phyloP scores from a whole-genome alignment of 2,797 vertebrate genomes.

The Bothrops alternatus region DNA sequence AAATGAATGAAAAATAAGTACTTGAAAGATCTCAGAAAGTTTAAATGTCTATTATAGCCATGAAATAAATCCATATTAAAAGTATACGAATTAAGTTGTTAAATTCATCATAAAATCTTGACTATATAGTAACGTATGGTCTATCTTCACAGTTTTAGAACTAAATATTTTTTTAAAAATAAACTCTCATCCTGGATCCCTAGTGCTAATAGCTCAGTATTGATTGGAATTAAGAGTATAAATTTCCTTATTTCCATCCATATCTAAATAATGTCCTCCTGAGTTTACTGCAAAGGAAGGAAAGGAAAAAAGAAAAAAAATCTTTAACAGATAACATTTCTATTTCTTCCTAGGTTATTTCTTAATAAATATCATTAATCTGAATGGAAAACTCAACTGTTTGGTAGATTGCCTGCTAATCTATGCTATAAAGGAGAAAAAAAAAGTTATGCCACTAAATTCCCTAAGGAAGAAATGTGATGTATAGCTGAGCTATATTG shows the following conservation, averaged over 20 bases:
- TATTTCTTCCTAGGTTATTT: neutral
- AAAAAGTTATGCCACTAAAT: neutral
- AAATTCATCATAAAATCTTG: neutral
- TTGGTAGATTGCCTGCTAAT: neutral
- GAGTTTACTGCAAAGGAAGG: neutral
- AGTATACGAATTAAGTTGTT: neutral
- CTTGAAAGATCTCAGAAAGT: neutral
- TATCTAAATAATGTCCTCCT: neutral
- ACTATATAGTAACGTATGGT: neutral
- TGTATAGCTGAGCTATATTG: neutral
- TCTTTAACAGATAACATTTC: neutral
- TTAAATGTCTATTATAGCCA: neutral
- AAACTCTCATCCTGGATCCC: neutral
- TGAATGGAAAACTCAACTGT: neutral
- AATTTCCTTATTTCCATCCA: neutral
- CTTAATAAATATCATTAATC: neutral
- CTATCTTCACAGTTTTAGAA: neutral
- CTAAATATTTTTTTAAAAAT: neutral
- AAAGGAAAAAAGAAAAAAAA: neutral
- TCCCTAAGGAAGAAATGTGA: neutral
- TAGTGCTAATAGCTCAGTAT: neutral
- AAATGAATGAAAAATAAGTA: neutral
- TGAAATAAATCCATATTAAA: neutral
- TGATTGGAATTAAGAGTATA: neutral
- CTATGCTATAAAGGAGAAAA: neutral